Conservation (phyloP, 2,797 vertebrate species). For the Capromys pilorides region DNA sequence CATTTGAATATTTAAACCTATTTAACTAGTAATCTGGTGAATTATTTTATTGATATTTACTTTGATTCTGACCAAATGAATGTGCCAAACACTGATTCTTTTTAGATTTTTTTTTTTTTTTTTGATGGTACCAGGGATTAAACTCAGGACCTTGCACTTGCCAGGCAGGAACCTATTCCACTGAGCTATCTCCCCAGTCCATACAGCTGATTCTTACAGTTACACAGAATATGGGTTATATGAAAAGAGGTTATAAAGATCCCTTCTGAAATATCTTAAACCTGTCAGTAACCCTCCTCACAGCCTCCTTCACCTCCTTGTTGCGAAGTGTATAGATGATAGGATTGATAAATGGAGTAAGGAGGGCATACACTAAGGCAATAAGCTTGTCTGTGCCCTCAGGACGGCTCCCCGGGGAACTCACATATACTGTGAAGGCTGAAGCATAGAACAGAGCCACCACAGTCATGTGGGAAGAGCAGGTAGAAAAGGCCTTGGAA, state of each 20-base stretch:
- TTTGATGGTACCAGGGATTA: too few species aligned
- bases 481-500: conserved; percentile 71
- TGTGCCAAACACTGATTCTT: neutral
- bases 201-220: neutral
- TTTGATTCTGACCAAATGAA: neutral
- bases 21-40: neutral
- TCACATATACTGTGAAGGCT: conserved; percentile 66
- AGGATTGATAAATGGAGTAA: conserved; percentile 72
- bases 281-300: conserved; percentile 35
- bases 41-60: neutral
- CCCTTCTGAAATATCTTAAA: neutral
- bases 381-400: conserved; percentile 54
- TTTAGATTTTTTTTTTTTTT: too few species aligned
- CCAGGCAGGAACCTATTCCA: too few species aligned
- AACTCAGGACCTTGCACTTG: too few species aligned
- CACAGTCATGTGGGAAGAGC: conserved; percentile 58
- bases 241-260: neutral
- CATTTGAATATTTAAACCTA: rapidly evolving
- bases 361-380: conserved; percentile 64
- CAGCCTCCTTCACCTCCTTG: conserved; percentile 70
- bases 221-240: neutral
- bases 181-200: too few species aligned
- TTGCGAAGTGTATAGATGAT: conserved; percentile 71
- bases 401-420: neutral
- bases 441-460: conserved; percentile 65